Percentiles rank a stretch among this genome's conserved stretches.
Conservation (phyloP, 2,797 vertebrate species). For the Labeo calbasu region DNA sequence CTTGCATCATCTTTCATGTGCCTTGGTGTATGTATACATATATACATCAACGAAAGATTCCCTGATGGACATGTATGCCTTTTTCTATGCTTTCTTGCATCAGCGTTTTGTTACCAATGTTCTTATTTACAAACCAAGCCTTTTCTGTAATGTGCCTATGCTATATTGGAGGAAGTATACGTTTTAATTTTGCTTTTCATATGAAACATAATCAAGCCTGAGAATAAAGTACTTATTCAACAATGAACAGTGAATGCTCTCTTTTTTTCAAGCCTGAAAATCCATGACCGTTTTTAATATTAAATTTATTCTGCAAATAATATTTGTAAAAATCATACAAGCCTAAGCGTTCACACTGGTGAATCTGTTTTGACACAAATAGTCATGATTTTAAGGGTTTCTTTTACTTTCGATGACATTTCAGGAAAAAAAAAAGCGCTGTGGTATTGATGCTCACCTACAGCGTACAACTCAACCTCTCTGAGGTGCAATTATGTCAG, state of each 20-base stretch:
- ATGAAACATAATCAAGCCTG: constrained; percentile 85
- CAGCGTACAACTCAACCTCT: constrained; percentile 56
- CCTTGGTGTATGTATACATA: constrained; percentile 64
- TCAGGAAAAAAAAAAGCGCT: constrained; percentile 64
- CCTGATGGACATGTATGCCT: constrained; percentile 59
- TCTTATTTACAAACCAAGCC: constrained; percentile 75
- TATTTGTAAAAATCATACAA: constrained; percentile 81
- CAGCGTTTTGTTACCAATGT: constrained; percentile 65
- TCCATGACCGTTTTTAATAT: not conserved
- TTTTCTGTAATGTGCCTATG: constrained; percentile 86
- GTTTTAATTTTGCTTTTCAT: constrained; percentile 84
- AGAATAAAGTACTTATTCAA: constrained; percentile 84
- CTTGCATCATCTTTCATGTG: constrained; percentile 62
- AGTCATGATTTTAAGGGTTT: constrained; percentile 67
- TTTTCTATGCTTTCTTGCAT: constrained; percentile 48
- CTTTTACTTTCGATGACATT: constrained; percentile 57
- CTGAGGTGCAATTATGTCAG: constrained; percentile 37
- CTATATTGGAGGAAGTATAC: constrained; percentile 70
- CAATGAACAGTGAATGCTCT: constrained; percentile 53
- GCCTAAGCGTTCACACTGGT: constrained; percentile 71
- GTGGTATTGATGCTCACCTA: constrained; percentile 75
- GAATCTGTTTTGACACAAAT: constrained; percentile 51
- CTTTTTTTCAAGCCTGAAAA: constrained; percentile 32
- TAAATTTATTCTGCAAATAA: constrained; percentile 81
- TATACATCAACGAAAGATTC: constrained; percentile 65